Evolutionary conservation across 2,888 invertebrate species (phyloP).

Genomic region (Chloromyia formosa): DNA sequence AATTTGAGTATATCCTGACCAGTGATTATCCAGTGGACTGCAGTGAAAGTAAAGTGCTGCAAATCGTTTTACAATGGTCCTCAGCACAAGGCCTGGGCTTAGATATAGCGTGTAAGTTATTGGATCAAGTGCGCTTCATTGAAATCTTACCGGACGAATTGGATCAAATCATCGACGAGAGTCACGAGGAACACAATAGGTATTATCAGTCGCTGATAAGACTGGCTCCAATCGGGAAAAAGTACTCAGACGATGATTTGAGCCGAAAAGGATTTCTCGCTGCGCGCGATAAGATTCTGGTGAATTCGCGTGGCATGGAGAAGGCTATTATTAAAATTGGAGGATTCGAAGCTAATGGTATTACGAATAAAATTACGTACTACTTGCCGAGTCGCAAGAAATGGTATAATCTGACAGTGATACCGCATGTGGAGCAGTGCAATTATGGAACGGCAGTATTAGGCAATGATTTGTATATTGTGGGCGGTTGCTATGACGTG

Average conservation of each 20-base stretch:
- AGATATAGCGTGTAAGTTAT: constrained; percentile 51
- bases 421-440: constrained; percentile 78
- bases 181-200: constrained; percentile 60
- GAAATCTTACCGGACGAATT: constrained; percentile 53
- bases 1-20: constrained; percentile 70
- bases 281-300: constrained; percentile 57
- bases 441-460: constrained; percentile 76
- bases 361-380: constrained; percentile 75
- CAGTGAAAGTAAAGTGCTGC: constrained; percentile 69
- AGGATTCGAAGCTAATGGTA: constrained; percentile 73
- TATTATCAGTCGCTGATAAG: constrained; percentile 42
- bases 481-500: constrained; percentile 78
- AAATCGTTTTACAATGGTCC: constrained; percentile 71
- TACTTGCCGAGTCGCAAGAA: constrained; percentile 68
- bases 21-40: constrained; percentile 77
- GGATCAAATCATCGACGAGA: constrained; percentile 34
- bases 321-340: constrained; percentile 74
- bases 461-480: constrained; percentile 74
- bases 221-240: background rate
- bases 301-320: constrained; percentile 75
- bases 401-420: constrained; percentile 73
- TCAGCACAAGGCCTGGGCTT: constrained; percentile 51
- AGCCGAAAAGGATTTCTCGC: constrained; percentile 45
- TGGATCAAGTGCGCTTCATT: constrained; percentile 56
- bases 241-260: constrained; percentile 1